A percentile compares a stretch with the other conserved stretches of the same genome.
These are phyloP conservation scores for Trichechus manatus DNA, from an alignment of 2,113 vertebrate species.

Conservation along the genomic window DNA sequence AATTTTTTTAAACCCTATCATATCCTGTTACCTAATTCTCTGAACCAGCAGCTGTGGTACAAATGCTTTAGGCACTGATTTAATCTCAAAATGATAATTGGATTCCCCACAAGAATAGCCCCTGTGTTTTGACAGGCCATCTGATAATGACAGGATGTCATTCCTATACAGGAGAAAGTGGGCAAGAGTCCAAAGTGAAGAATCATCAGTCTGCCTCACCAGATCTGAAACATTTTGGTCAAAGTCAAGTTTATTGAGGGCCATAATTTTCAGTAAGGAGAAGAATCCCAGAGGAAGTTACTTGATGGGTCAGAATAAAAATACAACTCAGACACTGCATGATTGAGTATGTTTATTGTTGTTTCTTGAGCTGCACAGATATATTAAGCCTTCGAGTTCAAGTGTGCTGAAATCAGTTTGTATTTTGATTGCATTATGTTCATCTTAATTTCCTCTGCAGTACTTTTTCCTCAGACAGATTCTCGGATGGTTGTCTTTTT, in stretches of 20 bases:
- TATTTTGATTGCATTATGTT: slow-evolving; percentile 1
- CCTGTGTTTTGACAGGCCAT: slow-evolving; percentile 2
- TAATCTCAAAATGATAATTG: slow-evolving; percentile 58
- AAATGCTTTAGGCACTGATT: slow-evolving; percentile 46
- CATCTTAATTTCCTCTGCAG: not conserved
- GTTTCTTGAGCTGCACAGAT: not conserved
- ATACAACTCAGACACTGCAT: not conserved
- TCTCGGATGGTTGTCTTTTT: not conserved
- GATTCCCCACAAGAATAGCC: slow-evolving; percentile 34
- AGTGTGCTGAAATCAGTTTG: not conserved
- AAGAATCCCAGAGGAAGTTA: slow-evolving; percentile 1
- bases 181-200: not conserved
- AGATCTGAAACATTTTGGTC: slow-evolving; percentile 46
- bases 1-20: not conserved
- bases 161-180: not conserved
- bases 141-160: slow-evolving; percentile 20
- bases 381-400: not conserved
- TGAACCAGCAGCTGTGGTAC: not conserved
- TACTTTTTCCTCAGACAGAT: not conserved
- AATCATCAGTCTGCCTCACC: not conserved
- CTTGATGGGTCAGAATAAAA: not conserved
- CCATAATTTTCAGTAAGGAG: slow-evolving; percentile 1
- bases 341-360: not conserved
- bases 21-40: slow-evolving; percentile 50
- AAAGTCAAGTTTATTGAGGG: not conserved